Conservation (phyloP, 2,113 vertebrate species). For the Mus spicilegus region DNA sequence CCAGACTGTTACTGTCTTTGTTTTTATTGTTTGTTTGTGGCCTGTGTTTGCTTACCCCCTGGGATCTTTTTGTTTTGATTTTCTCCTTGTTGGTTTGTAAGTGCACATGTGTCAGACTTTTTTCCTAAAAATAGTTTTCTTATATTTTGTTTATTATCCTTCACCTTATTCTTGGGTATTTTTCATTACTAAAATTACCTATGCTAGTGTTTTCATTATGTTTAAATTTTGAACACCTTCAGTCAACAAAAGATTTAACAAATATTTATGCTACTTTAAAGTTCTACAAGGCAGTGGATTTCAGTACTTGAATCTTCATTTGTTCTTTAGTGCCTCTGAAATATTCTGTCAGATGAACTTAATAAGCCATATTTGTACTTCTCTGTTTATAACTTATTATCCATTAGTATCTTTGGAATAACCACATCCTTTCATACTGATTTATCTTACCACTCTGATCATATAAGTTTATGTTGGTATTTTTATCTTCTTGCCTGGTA, state of each 20-base stretch:
- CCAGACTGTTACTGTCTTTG: background rate
- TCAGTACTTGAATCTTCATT: background rate
- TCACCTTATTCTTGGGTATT: background rate
- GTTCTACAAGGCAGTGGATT: background rate
- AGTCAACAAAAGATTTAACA: background rate
- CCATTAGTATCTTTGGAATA: background rate
- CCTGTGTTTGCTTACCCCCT: background rate
- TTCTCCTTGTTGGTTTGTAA: background rate
- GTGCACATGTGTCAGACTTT: background rate
- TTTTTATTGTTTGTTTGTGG: background rate
- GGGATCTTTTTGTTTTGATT: background rate
- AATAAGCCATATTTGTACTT: background rate
- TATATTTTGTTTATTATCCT: background rate
- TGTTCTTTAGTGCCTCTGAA: background rate
- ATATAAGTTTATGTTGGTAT: background rate
- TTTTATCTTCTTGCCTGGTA: background rate
- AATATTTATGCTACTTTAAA: background rate
- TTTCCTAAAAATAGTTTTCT: background rate
- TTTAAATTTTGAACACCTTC: constrained; percentile 34
- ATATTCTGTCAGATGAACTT: background rate
- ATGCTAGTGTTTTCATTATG: background rate
- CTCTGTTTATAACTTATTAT: background rate
- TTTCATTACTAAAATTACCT: background rate
- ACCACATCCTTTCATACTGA: background rate
- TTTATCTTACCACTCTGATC: background rate